These are phyloP conservation scores for Drosophila pegasa DNA, from an alignment of 2,888 invertebrate species.

Conservation along the genomic window DNA sequence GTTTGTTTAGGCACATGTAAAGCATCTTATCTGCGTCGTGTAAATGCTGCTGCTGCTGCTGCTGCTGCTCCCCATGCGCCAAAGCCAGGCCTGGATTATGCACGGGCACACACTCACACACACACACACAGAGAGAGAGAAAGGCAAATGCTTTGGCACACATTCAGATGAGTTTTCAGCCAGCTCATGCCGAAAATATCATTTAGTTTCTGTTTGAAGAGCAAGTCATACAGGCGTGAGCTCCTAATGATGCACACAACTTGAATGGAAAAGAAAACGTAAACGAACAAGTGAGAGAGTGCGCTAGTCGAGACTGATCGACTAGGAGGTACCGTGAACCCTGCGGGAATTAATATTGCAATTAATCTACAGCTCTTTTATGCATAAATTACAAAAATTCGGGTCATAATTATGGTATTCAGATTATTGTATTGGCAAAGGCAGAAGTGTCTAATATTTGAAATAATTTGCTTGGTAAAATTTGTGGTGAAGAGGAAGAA, in stretches of 20 bases:
- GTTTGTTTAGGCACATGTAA: slow-evolving; percentile 80
- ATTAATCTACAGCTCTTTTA: no score
- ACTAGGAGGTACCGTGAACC: no score
- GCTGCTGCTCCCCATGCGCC: slow-evolving; percentile 10
- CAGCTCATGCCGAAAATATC: slow-evolving; percentile 61
- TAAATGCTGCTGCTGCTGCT: slow-evolving; percentile 43
- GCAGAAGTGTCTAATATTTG: no score
- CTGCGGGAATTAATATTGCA: no score
- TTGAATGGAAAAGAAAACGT: slow-evolving; percentile 9
- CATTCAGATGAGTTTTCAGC: slow-evolving; percentile 29
- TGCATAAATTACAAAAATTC: no score
- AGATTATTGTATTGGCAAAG: no score
- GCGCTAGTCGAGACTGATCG: no score
- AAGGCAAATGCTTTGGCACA: slow-evolving; percentile 30
- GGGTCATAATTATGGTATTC: no score
- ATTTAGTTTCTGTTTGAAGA: slow-evolving; percentile 54
- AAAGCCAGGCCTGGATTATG: slow-evolving; percentile 58
- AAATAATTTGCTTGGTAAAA: no score
- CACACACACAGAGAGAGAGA: background rate
- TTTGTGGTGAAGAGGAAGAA: no score
- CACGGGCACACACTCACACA: slow-evolving; percentile 13
- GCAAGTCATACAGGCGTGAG: slow-evolving; percentile 54
- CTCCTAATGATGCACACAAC: slow-evolving; percentile 46
- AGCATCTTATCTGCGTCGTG: slow-evolving; percentile 74
- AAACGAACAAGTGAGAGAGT: no score